These are phyloP conservation scores for Ormyrus labotus DNA, from an alignment of 2,888 invertebrate species.

Conservation along the genomic window DNA sequence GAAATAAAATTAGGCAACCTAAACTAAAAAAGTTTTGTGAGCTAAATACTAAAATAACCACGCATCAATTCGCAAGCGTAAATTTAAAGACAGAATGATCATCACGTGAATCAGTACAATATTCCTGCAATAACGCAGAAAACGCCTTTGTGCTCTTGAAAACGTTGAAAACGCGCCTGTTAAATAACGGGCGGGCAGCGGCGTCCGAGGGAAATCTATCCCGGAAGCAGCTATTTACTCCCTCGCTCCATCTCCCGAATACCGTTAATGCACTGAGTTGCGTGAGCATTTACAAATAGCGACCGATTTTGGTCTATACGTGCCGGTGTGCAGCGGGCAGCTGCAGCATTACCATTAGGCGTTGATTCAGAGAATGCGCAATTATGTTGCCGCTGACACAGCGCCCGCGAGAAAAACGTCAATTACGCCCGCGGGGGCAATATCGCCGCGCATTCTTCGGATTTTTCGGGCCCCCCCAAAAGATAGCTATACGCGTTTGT, in stretches of 20 bases:
- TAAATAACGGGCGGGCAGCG: not conserved
- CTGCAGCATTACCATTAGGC: constrained; percentile 30
- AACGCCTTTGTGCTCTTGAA: not conserved
- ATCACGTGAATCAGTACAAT: too few relatives aligned
- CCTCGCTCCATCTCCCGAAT: not conserved
- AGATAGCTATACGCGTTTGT: constrained; percentile 39
- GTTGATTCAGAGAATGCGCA: constrained; percentile 54
- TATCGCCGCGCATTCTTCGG: constrained; percentile 24
- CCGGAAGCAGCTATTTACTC: not conserved
- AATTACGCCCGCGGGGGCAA: constrained; percentile 35
- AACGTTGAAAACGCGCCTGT: not conserved
- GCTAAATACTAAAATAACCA: too few relatives aligned
- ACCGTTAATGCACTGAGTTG: constrained; percentile 35
- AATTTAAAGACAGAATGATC: too few relatives aligned
- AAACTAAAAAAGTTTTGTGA: too few relatives aligned
- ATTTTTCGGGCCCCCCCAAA: constrained; percentile 34
- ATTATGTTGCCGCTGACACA: constrained; percentile 38
- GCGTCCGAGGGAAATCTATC: not conserved
- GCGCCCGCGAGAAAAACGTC: constrained; percentile 34
- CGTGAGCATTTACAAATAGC: constrained; percentile 37
- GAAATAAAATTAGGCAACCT: too few relatives aligned
- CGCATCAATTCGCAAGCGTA: too few relatives aligned
- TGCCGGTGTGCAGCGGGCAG: not conserved
- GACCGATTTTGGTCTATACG: constrained; percentile 8
- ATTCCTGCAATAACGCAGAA: too few relatives aligned